phyloP scores from a whole-genome alignment of 2,797 vertebrate genomes.

The Gadopsis bispinosus region DNA sequence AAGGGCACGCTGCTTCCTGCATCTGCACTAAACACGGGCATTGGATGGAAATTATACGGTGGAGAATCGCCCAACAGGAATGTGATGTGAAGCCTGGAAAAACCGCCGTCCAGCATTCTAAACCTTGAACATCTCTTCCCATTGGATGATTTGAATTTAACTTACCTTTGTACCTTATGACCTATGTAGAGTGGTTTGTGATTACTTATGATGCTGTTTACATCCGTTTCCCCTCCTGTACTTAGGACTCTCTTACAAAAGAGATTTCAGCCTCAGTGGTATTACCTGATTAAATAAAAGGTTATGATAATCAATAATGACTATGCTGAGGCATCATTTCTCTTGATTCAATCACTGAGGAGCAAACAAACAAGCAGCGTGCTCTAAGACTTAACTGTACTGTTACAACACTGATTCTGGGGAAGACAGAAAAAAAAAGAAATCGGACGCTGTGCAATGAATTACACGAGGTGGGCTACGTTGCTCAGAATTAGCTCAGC shows the following conservation, averaged over 20 bases:
- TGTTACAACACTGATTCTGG: constrained; percentile 1
- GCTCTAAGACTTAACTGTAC: neutral
- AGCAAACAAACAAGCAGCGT: constrained; percentile 24
- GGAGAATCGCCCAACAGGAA: neutral
- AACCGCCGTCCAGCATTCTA: neutral
- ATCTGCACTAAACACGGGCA: neutral
- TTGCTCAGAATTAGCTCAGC: constrained; percentile 46
- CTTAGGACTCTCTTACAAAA: neutral
- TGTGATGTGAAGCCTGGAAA: neutral
- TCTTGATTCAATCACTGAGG: constrained; percentile 41
- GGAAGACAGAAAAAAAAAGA: neutral
- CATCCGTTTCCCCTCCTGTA: neutral
- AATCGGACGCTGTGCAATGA: neutral
- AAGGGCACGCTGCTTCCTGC: neutral
- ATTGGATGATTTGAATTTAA: neutral
- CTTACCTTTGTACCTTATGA: neutral
- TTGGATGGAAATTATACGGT: neutral
- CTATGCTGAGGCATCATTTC: constrained; percentile 36
- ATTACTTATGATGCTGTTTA: constrained; percentile 5
- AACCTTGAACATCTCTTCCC: neutral
- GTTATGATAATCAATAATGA: constrained; percentile 43
- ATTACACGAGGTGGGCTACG: neutral
- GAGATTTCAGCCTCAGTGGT: constrained; percentile 13
- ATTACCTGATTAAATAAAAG: constrained; percentile 49
- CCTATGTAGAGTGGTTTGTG: neutral